A percentile compares a stretch with the other conserved stretches of the same genome.
Conservation (phyloP, 2,113 vertebrate species). For the Indicator maculatus region DNA sequence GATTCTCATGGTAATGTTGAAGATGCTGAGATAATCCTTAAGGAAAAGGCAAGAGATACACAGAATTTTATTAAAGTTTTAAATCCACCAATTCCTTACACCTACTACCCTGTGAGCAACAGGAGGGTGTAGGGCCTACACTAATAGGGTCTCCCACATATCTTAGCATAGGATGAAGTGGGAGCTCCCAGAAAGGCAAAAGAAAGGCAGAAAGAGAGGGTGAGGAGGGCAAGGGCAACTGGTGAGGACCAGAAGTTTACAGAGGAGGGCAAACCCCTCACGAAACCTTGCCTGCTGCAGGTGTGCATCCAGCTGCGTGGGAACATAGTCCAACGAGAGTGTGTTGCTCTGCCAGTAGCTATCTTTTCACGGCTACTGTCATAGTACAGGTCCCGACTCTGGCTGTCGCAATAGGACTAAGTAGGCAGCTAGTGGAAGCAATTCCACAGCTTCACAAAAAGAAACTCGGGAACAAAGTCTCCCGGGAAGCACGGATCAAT, state of each 20-base stretch:
- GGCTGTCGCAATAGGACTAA: not conserved
- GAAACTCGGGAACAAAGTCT: not conserved
- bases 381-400: not conserved
- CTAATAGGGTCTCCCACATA: not conserved
- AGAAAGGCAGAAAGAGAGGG: not conserved
- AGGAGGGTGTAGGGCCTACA: not conserved
- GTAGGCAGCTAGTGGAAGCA: not conserved
- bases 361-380: not conserved
- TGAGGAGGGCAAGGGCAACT: not conserved
- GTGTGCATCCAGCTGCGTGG: accelerated
- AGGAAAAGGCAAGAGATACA: not conserved
- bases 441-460: not conserved
- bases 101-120: not conserved
- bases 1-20: not conserved
- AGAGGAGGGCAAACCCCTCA: not conserved
- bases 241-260: not conserved
- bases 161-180: accelerated
- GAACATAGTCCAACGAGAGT: not conserved
- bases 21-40: not conserved
- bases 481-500: accelerated
- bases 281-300: not conserved
- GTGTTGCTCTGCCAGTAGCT: not conserved
- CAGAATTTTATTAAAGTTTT: not conserved
- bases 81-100: not conserved
- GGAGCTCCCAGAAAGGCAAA: not conserved